Evolutionary conservation across 1,140 invertebrate genomes (phyloP).

Genomic region (Drosophila yakuba): DNA sequence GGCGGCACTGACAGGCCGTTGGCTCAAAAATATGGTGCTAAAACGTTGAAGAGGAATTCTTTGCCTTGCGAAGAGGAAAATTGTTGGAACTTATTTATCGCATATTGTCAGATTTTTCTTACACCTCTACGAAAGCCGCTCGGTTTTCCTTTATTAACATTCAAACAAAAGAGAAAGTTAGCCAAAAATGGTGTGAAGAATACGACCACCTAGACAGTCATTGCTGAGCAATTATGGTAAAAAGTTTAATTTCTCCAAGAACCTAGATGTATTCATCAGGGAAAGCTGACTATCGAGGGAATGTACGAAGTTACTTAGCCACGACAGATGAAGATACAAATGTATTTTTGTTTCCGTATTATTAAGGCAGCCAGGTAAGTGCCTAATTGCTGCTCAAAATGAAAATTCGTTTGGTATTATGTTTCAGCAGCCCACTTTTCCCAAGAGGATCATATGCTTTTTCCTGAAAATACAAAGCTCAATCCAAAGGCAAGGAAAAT

Average conservation of each 20-base stretch:
- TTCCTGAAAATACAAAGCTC: constrained; percentile 2
- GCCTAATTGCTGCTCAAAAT: neutral
- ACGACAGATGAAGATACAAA: constrained; percentile 1
- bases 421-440: neutral
- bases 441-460: neutral
- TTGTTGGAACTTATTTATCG: constrained; percentile 65
- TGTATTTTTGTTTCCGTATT: constrained; percentile 1
- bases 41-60: constrained; percentile 53
- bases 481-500: constrained; percentile 3
- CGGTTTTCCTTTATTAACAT: constrained; percentile 16
- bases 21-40: constrained; percentile 53
- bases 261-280: neutral
- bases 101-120: constrained; percentile 28
- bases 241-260: constrained; percentile 37
- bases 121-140: neutral
- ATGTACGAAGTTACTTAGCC: constrained; percentile 1
- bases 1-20: constrained; percentile 29
- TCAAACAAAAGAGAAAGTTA: constrained; percentile 26
- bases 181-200: constrained; percentile 30
- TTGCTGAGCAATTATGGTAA: constrained; percentile 53
- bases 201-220: constrained; percentile 6
- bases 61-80: constrained; percentile 55
- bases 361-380: neutral
- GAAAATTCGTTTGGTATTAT: neutral
- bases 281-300: constrained; percentile 4